Conservation (phyloP, 2,888 invertebrate genomes). For the Silvanus unidentatus region DNA sequence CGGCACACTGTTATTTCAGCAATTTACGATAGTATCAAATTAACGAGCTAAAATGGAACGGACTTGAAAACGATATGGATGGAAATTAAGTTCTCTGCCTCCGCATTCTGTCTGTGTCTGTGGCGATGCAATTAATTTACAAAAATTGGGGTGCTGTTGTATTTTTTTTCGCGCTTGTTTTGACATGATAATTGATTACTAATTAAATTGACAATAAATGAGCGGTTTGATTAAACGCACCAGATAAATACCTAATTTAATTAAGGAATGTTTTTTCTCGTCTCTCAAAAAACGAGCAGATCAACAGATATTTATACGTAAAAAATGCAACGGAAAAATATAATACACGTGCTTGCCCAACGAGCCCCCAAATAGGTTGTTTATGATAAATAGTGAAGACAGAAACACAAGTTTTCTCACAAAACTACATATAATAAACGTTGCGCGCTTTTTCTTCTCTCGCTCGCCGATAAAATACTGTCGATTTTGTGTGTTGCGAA, state of each 20-base stretch:
- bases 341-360: slow-evolving; percentile 17
- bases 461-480: too few species aligned
- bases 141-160: too few species aligned
- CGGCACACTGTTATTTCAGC: slow-evolving; percentile 14
- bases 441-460: too few species aligned
- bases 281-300: too few species aligned
- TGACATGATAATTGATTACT: too few species aligned
- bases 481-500: too few species aligned
- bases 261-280: not conserved
- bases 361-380: slow-evolving; percentile 28
- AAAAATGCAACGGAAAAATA: too few species aligned
- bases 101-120: too few species aligned
- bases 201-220: too few species aligned
- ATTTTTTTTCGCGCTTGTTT: too few species aligned
- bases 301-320: too few species aligned
- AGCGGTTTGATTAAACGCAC: not conserved
- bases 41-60: slow-evolving; percentile 8
- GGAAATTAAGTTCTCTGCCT: not conserved
- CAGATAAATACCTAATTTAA: not conserved
- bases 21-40: slow-evolving; percentile 20
- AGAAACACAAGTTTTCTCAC: slow-evolving; percentile 41
- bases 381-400: slow-evolving; percentile 35
- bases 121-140: not conserved
- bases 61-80: not conserved
- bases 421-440: slow-evolving; percentile 23